Conservation (phyloP, 2,888 invertebrate genomes). For the Melanchra persicariae region DNA sequence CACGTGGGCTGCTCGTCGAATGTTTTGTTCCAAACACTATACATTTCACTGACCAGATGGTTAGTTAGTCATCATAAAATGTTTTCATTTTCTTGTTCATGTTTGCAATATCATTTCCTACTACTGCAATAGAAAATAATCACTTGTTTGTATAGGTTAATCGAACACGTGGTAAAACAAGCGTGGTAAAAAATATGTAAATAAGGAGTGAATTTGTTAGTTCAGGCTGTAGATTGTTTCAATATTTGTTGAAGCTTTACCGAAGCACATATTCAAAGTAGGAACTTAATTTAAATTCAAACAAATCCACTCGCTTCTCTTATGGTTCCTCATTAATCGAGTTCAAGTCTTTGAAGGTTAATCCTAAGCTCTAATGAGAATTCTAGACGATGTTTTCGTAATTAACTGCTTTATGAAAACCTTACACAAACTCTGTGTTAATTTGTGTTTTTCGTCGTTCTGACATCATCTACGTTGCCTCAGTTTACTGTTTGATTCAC, state of each 20-base stretch:
- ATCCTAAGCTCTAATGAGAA: slow-evolving; percentile 64
- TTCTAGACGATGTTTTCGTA: slow-evolving; percentile 65
- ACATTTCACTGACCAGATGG: slow-evolving; percentile 72
- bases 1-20: slow-evolving; percentile 81
- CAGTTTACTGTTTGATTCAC: slow-evolving; percentile 82
- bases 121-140: slow-evolving; percentile 23
- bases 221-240: slow-evolving; percentile 14
- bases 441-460: slow-evolving; percentile 76
- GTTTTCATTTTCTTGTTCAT: slow-evolving; percentile 56
- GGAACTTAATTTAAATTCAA: slow-evolving; percentile 29
- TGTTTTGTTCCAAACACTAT: slow-evolving; percentile 80
- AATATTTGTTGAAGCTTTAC: slow-evolving; percentile 39
- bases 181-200: slow-evolving; percentile 5
- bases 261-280: slow-evolving; percentile 12
- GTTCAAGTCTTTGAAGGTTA: slow-evolving; percentile 55
- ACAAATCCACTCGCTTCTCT: slow-evolving; percentile 15
- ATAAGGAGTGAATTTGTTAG: slow-evolving; percentile 21
- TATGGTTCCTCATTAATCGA: slow-evolving; percentile 17
- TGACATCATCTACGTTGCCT: slow-evolving; percentile 80
- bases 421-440: slow-evolving; percentile 76
- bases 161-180: slow-evolving; percentile 23
- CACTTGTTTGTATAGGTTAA: background rate
- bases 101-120: slow-evolving; percentile 47
- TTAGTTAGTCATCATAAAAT: slow-evolving; percentile 72
- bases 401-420: slow-evolving; percentile 74